phyloP scores from a whole-genome alignment of 2,888 invertebrate species.

The Yponomeuta evonymella region DNA sequence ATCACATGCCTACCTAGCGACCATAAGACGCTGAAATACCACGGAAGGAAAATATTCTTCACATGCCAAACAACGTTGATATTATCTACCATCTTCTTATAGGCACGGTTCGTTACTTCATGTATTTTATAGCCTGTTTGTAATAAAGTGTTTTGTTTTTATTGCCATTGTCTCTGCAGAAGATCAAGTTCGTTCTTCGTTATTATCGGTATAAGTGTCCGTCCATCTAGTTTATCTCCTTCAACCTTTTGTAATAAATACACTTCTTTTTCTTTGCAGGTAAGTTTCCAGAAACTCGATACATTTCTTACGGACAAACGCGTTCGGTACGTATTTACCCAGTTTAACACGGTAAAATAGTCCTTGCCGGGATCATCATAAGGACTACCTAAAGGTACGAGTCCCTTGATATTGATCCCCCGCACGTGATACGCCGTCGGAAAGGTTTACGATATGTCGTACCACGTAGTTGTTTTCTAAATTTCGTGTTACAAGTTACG shows the following conservation, averaged over 20 bases:
- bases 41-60: neutral
- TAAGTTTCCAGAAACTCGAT: conserved; percentile 39
- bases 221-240: neutral
- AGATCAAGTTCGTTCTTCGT: neutral
- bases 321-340: neutral
- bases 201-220: neutral
- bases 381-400: neutral
- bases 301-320: conserved; percentile 1
- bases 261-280: conserved; percentile 59
- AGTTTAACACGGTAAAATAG: neutral
- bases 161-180: neutral
- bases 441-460: conserved; percentile 1
- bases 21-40: too few species aligned
- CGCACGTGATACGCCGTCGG: neutral
- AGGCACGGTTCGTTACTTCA: neutral
- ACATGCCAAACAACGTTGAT: neutral
- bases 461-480: neutral
- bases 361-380: neutral
- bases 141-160: neutral
- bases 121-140: neutral
- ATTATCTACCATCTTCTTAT: neutral
- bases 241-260: conserved; percentile 3
- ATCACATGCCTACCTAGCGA: too few species aligned
- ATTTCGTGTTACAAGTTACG: neutral
- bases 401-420: neutral